Evolutionary conservation across 2,113 vertebrate species (phyloP).

Genomic region (Sorex araneus): DNA sequence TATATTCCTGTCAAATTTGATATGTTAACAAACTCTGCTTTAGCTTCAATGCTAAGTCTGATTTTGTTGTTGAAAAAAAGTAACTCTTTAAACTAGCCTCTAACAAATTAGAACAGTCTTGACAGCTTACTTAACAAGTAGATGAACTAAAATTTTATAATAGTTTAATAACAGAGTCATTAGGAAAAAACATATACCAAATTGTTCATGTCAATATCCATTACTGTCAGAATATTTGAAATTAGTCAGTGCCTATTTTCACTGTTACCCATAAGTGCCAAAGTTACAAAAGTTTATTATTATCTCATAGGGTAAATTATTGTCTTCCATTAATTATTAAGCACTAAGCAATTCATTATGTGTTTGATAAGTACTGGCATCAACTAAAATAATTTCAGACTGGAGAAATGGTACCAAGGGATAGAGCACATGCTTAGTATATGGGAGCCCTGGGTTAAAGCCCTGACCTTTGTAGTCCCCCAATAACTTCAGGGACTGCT

Average conservation of each 20-base stretch:
- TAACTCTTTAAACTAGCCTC: neutral
- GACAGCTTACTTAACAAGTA: too few species aligned
- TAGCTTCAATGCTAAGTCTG: conserved; percentile 18
- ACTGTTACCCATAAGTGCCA: neutral
- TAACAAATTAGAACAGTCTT: too few species aligned
- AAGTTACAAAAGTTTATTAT: neutral
- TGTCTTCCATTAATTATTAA: conserved; percentile 16
- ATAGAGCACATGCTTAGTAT: too few species aligned
- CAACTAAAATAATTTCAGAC: neutral
- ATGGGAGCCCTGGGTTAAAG: too few species aligned
- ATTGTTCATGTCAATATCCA: neutral
- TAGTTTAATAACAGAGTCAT: neutral
- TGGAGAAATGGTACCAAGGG: neutral
- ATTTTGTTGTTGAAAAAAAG: neutral
- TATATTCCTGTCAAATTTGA: conserved; percentile 7
- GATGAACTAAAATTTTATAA: too few species aligned
- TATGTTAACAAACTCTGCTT: neutral
- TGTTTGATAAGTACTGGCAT: neutral
- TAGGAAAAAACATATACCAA: neutral
- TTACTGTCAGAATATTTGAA: neutral
- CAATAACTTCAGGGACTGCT: too few species aligned
- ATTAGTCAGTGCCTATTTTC: neutral
- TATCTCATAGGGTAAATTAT: neutral
- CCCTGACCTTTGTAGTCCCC: too few species aligned
- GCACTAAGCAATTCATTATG: neutral